Percentiles rank a stretch among this genome's conserved stretches.
These are phyloP conservation scores for Julus scandinavius DNA, from an alignment of 2,888 invertebrate species.

Conservation along the genomic window DNA sequence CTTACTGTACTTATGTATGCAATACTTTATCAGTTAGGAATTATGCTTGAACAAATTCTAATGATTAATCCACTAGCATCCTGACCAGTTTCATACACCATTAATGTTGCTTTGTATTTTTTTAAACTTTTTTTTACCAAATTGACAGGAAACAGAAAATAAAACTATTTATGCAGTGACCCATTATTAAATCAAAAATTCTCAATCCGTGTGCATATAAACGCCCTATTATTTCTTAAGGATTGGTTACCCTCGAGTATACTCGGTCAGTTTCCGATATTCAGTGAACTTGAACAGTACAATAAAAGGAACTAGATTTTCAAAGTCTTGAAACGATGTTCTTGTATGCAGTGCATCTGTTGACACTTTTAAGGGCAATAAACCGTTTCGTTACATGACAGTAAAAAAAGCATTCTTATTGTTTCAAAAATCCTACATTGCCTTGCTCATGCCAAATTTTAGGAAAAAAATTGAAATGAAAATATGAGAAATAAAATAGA, in stretches of 20 bases:
- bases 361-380: too few species aligned
- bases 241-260: conserved; percentile 20
- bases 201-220: not conserved
- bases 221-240: not conserved
- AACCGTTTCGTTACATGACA: too few species aligned
- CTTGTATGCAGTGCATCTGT: not conserved
- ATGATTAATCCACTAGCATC: conserved; percentile 14
- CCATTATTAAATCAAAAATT: not conserved
- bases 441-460: too few species aligned
- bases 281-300: conserved; percentile 7
- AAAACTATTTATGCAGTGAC: not conserved
- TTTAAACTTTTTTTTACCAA: not conserved
- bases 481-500: too few species aligned
- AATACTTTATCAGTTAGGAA: too few species aligned
- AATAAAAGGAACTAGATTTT: not conserved
- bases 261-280: not conserved
- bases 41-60: too few species aligned
- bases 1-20: not conserved
- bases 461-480: too few species aligned
- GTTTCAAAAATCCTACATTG: too few species aligned
- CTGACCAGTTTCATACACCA: not conserved
- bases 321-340: not conserved
- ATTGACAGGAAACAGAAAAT: not conserved
- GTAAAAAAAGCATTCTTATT: too few species aligned
- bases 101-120: not conserved